Evolutionary conservation across 2,888 invertebrate genomes (phyloP), one percentile per base, ranked within the genome.

Genomic region (Drosophila pegasa): DNA sequence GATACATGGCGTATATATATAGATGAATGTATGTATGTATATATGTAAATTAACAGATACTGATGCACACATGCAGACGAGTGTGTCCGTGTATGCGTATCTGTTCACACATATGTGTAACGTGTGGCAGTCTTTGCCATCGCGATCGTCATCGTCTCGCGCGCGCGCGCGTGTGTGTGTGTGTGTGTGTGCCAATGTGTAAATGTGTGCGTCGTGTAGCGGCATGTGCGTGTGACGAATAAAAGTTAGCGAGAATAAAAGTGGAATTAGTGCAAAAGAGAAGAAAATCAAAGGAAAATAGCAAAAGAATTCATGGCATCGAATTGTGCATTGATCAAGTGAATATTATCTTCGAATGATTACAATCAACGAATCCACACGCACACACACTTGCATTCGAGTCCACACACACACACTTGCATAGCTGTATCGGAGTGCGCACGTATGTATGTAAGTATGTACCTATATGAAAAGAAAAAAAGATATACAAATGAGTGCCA

Each of bases 121-220:
- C 45, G 58, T 75, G 55, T 64, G 55, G 50, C 45, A 56, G 56
- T 16, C 41, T 59, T 41, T 52, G 61, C 41, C 56, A 74, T 69
- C 71, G 69, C 56, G 52, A 72, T 73, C 73, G 73, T 71, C 72
- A 56, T 64, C 58, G 72, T 52, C 45, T 33, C n/a, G n/a, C n/a
- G 76, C 18, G 20, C 20, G 31, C 45, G 20, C 16, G 33, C 27
- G 35, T 55, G n/a, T 47, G 22, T 20, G 14, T 31, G 25, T 10
- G 18, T 41, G 20, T n/a, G n/a, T n/a, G n/a, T n/a, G n/a, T n/a
- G n/a, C n/a, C n/a, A n/a, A n/a, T n/a, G n/a, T 29, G 18, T 18
- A 31, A 31, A 29, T 55, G 12, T 33, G 33, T 22, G 20, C 14
- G 33, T 14, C 9, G 48, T 58, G 59, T 63, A 55, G 51, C 64